These are phyloP conservation scores for Phenganax subtilis DNA, from an alignment of 92 coral and sea anemone genomes.

Conservation along the genomic window DNA sequence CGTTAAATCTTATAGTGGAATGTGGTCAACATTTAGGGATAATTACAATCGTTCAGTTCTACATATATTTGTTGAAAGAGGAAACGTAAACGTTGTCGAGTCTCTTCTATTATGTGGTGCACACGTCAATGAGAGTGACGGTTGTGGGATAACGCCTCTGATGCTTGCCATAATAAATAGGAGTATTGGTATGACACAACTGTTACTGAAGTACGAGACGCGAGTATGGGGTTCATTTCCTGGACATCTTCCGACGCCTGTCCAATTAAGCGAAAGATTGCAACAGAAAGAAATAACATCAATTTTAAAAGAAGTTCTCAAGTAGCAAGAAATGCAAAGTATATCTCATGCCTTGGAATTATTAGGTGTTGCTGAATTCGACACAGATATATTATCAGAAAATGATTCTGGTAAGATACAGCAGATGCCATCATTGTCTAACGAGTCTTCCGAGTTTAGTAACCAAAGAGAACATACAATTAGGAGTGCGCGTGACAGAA, in stretches of 20 bases:
- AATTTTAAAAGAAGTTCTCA: background rate
- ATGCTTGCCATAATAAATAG: constrained; percentile 18
- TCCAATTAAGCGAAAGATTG: background rate
- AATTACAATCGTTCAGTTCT: constrained; percentile 25
- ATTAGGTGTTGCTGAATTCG: background rate
- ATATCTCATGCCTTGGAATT: background rate
- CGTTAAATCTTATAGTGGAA: constrained; percentile 15
- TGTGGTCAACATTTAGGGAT: constrained; percentile 31
- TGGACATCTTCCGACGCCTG: constrained; percentile 27
- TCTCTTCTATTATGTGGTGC: constrained; percentile 31
- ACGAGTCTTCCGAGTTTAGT: constrained; percentile 1
- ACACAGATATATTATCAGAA: constrained; percentile 5
- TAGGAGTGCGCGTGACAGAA: constrained; percentile 21
- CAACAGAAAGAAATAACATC: constrained; percentile 1
- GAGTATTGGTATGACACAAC: constrained; percentile 13
- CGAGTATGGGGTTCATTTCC: constrained; percentile 29
- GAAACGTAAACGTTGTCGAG: constrained; percentile 15
- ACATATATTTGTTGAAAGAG: constrained; percentile 26
- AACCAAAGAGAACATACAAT: background rate
- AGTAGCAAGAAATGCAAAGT: constrained; percentile 5
- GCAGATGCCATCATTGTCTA: background rate
- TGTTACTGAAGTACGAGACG: constrained; percentile 34
- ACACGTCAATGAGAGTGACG: constrained; percentile 33
- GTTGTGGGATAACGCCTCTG: constrained; percentile 34
- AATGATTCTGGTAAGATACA: background rate